These are phyloP conservation scores for Autographa pulchrina DNA, from an alignment of 2,888 invertebrate genomes.

Conservation along the genomic window DNA sequence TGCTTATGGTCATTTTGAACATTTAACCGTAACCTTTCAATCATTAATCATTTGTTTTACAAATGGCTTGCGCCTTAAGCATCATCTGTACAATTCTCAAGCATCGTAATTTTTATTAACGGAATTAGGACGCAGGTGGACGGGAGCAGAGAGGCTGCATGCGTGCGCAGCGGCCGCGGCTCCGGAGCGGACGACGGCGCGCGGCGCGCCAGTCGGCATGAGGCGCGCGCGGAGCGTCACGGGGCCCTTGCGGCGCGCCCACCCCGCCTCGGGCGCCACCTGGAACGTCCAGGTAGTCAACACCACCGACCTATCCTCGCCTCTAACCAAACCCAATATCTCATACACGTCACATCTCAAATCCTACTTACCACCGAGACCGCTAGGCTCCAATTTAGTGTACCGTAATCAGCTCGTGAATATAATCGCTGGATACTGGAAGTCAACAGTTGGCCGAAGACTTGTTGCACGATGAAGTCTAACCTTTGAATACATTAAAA, in stretches of 20 bases:
- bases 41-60: conserved; percentile 48
- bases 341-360: not conserved
- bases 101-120: conserved; percentile 66
- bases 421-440: conserved; percentile 64
- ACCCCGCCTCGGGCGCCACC: conserved; percentile 94
- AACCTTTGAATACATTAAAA: conserved; percentile 75
- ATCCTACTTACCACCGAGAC: not conserved
- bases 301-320: conserved; percentile 13
- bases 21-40: conserved; percentile 20
- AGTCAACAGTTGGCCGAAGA: conserved; percentile 86
- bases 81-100: conserved; percentile 57
- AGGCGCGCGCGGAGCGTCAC: conserved; percentile 87
- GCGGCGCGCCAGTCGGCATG: conserved; percentile 83
- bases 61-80: conserved; percentile 31
- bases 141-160: conserved; percentile 82
- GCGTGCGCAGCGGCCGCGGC: conserved; percentile 75
- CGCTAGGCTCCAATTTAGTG: conserved; percentile 30
- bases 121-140: conserved; percentile 76
- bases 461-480: conserved; percentile 84
- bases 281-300: conserved; percentile 93
- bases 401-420: conserved; percentile 39
- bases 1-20: not conserved
- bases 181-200: conserved; percentile 65
- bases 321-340: not conserved
- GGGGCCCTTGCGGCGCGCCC: conserved; percentile 91